These are phyloP conservation scores for Misgurnus anguillicaudatus DNA, from an alignment of 2,113 vertebrate species.

Conservation along the genomic window DNA sequence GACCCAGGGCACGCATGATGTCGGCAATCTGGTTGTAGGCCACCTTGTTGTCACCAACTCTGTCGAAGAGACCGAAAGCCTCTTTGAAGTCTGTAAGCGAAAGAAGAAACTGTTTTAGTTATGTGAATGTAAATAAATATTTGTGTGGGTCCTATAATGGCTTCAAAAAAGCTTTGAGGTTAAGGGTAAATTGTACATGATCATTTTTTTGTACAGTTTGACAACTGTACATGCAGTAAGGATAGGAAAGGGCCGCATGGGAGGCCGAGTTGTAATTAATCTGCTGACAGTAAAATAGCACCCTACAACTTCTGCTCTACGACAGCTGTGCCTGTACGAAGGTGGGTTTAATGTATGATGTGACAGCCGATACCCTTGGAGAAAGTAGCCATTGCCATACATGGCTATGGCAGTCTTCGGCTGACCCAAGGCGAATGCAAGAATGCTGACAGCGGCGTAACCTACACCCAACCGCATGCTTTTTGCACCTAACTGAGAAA, in stretches of 20 bases:
- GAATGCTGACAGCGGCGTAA: slow-evolving; percentile 70
- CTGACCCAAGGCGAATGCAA: slow-evolving; percentile 45
- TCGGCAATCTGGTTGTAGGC: slow-evolving; percentile 89
- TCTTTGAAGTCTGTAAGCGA: slow-evolving; percentile 93
- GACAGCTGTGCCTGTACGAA: slow-evolving; percentile 61
- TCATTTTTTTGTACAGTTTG: too few relatives aligned
- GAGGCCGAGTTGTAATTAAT: slow-evolving; percentile 56
- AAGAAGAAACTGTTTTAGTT: background rate
- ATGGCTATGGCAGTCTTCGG: slow-evolving; percentile 53
- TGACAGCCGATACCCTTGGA: slow-evolving; percentile 65
- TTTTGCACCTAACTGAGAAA: slow-evolving; percentile 15
- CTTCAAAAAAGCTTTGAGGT: too few relatives aligned
- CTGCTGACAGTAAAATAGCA: slow-evolving; percentile 62
- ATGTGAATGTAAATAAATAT: background rate
- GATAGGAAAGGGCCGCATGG: background rate
- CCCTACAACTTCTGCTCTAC: slow-evolving; percentile 41
- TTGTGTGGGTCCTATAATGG: too few relatives aligned
- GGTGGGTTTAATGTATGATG: slow-evolving; percentile 51
- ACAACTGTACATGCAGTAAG: slow-evolving; percentile 59
- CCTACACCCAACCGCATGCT: slow-evolving; percentile 38
- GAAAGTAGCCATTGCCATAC: slow-evolving; percentile 62
- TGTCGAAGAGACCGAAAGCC: slow-evolving; percentile 98
- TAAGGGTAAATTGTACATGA: too few relatives aligned
- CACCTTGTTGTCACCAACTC: slow-evolving; percentile 91
- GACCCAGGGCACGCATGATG: slow-evolving; percentile 93